phyloP scores from a whole-genome alignment of 2,113 vertebrate species.

The Percopsis transmontana region DNA sequence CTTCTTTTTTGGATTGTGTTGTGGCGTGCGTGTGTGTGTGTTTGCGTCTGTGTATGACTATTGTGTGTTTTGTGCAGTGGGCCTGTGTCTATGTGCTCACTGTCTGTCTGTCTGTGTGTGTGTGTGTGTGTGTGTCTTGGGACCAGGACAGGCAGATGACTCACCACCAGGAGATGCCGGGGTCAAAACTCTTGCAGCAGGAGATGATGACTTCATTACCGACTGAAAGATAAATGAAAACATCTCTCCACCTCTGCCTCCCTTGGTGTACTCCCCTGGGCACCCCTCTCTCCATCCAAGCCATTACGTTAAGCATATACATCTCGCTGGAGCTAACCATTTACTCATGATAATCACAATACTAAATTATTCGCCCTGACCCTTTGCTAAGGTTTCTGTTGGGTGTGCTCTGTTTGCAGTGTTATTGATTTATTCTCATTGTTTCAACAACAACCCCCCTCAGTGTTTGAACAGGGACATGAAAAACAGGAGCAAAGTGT shows the following conservation, averaged over 20 bases:
- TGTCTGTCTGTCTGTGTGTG: not conserved
- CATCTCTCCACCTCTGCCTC: conserved; percentile 11
- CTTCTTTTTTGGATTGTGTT: not conserved
- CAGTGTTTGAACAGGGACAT: conserved; percentile 28
- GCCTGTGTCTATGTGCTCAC: no score
- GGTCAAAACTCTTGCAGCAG: conserved; percentile 40
- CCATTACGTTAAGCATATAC: conserved; percentile 12
- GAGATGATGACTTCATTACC: conserved; percentile 61
- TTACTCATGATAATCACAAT: conserved; percentile 54
- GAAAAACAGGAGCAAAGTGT: conserved; percentile 59
- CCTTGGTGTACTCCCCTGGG: conserved; percentile 3
- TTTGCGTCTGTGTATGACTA: not conserved
- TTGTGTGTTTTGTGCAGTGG: no score
- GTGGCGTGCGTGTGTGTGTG: not conserved
- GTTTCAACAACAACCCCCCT: conserved; percentile 48
- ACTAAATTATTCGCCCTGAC: conserved; percentile 33
- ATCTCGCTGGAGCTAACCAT: conserved; percentile 14
- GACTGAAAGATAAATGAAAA: conserved; percentile 54
- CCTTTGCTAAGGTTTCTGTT: conserved; percentile 35
- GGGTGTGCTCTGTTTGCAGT: conserved; percentile 53
- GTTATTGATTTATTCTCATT: conserved; percentile 65
- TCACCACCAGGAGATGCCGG: conserved; percentile 40
- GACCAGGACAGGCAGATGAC: conserved; percentile 35
- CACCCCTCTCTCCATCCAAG: not conserved
- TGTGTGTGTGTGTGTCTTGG: not conserved